Evolutionary conservation across 2,888 invertebrate genomes (phyloP).

Genomic region (Rhabditoides inermis): DNA sequence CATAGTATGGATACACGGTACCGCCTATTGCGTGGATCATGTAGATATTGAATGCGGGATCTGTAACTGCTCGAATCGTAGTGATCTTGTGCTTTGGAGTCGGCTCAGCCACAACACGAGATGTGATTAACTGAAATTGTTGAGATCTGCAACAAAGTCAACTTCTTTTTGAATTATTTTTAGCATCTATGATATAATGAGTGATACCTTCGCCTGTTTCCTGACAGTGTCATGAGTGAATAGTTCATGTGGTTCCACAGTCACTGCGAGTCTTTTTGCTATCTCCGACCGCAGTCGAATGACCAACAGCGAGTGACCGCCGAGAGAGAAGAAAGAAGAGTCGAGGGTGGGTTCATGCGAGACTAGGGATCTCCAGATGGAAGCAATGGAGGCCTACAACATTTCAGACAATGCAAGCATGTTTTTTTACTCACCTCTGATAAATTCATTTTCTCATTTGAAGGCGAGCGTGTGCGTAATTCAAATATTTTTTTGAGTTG

Average conservation of each 20-base stretch:
- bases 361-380: too few species aligned
- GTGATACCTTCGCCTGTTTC: constrained; percentile 7
- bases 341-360: too few species aligned
- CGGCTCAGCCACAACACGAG: constrained; percentile 3
- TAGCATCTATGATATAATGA: too few species aligned
- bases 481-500: too few species aligned
- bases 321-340: constrained; percentile 35
- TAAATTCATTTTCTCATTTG: too few species aligned
- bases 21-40: constrained; percentile 48
- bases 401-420: too few species aligned
- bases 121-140: too few species aligned
- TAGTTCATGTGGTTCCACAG: constrained; percentile 19
- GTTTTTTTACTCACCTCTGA: too few species aligned
- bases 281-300: constrained; percentile 27
- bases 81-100: constrained; percentile 12
- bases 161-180: too few species aligned
- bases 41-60: constrained; percentile 31
- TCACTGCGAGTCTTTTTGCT: constrained; percentile 20
- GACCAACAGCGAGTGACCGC: constrained; percentile 40
- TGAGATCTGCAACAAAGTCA: too few species aligned
- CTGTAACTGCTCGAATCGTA: constrained; percentile 13
- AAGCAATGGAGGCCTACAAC: too few species aligned
- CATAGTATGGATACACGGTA: constrained; percentile 44
- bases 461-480: too few species aligned
- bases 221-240: constrained; percentile 11